Base-by-base conservation (phyloP, 2,888 invertebrate species). In the Nowickia ferox region DNA sequence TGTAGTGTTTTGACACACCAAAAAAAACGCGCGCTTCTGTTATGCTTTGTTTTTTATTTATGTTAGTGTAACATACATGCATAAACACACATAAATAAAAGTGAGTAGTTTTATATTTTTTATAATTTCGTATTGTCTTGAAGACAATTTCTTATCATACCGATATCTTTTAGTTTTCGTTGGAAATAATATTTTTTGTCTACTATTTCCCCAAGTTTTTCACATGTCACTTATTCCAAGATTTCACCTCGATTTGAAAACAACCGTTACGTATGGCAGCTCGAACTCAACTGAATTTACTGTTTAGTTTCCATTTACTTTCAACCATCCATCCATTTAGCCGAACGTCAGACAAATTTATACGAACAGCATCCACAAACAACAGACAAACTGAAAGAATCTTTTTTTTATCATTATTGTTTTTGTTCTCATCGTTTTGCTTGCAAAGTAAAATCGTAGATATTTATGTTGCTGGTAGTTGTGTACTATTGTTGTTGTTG, bases 231-330 rank as follows among this genome's bases (percentile, higher is more conserved):
- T 74, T 55, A 68, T 48, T 48, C 44, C 53, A 61, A 77, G 55
- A 10, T 63, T 69, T 42, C n/a, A n/a, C 40, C 42, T 55, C 19
- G 17, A 53, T 80, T 80, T 84, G 3, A 79, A 84, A 81, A 72
- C 88, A 88, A 87, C 89, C 89, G 89, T 85, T 87, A 87, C 88
- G 88, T 87, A 87, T 88, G 89, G 87, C 88, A 88, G 89, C 88
- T 89, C 89, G 87, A 88, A 89, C 89, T 90, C 89, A 88, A 90
- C 89, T 90, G 88, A 89, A 88, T 87, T 84, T 63, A 75, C 66
- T 78, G 68, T 78, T 85, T 75, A 78, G 76, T 69, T 80, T 69
- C 59, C 72, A 80, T 78, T 82, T 71, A 83, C 85, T 86, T 86
- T 83, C 86, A 86, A 83, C 71, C 79, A 66, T 30, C 30, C 30